phyloP scores from a whole-genome alignment of 1,140 invertebrate genomes.

The Callitettix versicolor region DNA sequence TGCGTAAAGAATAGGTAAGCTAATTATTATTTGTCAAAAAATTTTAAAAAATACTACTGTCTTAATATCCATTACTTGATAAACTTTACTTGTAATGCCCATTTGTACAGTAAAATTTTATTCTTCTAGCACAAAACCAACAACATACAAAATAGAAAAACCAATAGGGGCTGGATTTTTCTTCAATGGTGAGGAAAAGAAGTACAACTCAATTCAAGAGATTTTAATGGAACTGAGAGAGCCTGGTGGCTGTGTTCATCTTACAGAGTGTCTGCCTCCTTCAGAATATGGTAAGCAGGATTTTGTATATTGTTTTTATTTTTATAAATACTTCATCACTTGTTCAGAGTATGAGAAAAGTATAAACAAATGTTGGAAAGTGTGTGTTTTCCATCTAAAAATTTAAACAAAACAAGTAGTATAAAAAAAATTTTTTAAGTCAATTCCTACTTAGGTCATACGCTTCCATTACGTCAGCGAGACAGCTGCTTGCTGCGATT shows the following conservation, averaged over 20 bases:
- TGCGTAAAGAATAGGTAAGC: conserved; percentile 54
- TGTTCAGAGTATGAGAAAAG: neutral
- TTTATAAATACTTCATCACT: neutral
- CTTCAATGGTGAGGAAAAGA: conserved; percentile 37
- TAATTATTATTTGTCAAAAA: neutral
- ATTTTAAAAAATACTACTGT: too few relatives aligned
- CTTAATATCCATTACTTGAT: too few relatives aligned
- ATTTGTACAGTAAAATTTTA: neutral
- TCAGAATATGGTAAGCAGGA: conserved; percentile 65
- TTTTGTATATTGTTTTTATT: neutral
- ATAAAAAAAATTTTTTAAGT: too few relatives aligned
- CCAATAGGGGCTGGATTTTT: conserved; percentile 36
- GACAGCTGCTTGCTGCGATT: too few relatives aligned
- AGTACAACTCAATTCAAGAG: conserved; percentile 49
- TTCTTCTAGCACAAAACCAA: conserved; percentile 45
- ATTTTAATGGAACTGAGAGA: conserved; percentile 49
- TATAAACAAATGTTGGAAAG: neutral
- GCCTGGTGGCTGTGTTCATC: conserved; percentile 41
- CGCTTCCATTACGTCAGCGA: too few relatives aligned
- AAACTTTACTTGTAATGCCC: too few relatives aligned
- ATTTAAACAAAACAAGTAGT: too few relatives aligned
- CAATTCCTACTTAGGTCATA: too few relatives aligned
- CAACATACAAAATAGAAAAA: conserved; percentile 55
- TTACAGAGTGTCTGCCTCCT: conserved; percentile 66
- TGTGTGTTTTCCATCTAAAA: neutral